Base-by-base conservation (phyloP, 2,888 invertebrate genomes). In the Sarcophaga variegata region DNA sequence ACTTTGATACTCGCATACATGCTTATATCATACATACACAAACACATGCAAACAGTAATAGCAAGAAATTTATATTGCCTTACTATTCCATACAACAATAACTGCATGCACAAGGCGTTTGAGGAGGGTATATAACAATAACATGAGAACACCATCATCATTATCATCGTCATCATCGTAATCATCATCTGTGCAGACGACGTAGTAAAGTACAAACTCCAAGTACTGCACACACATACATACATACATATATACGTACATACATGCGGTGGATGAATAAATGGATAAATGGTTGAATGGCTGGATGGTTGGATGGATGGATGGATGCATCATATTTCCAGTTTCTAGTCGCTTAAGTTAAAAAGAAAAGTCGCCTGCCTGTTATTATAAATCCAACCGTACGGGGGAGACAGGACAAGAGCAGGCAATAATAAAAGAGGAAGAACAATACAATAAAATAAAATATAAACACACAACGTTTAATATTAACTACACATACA, bases 311-410 rank as follows among this genome's bases (percentile, higher is more conserved):
- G 66, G 20, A 54, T 74, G 20, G 37, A 37, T 66, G 71, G 72
- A 59, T 75, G 71, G 62, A 79, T 79, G 78, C 84, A 78, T 78
- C 81, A 84, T 87, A 84, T 84, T 84, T 87, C 87, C 87, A 87
- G 84, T 87, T 84, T 81, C 74, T 78, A 72, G 77, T 79, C 63
- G 71, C n/a, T 63, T 60, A 25, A 81, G 67, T 76, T 63, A n/a
- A 54, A 66, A 72, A 77, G 71, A 85, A 64, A 76, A 81, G 67
- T 81, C 62, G 14, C 60, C 60, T 74, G 12, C 17, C n/a, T 17
- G 59, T 59, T 59, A 59, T 37, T 37, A 37, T 37, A 37, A 37
- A 37, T 37, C 27, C 27, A 27, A 4, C 17, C 17, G 12, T 54
- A 54, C 3, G 20, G 22, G 3, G 63, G 22, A 77, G 45, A 75